Conservation (phyloP, 2,888 invertebrate genomes). For the Andrena hattorfiana region DNA sequence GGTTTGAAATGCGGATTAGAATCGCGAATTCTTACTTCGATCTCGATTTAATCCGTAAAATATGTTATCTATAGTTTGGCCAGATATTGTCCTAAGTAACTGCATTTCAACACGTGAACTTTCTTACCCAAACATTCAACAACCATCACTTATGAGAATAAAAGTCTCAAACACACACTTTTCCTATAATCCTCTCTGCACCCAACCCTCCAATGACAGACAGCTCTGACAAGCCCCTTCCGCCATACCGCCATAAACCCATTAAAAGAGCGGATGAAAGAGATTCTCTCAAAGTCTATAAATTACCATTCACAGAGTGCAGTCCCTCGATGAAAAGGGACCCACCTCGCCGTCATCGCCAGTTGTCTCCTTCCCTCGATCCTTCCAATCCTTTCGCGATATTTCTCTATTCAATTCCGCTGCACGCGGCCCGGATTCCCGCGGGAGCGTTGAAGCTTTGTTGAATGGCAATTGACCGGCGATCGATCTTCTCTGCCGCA, state of each 20-base stretch:
- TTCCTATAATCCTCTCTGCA: background rate
- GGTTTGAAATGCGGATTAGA: too few species aligned
- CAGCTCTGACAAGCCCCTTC: background rate
- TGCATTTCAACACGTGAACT: too few species aligned
- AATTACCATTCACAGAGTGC: background rate
- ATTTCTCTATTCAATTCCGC: conserved; percentile 8
- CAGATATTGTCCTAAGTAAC: too few species aligned
- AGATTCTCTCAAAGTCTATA: background rate
- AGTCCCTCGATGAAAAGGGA: background rate
- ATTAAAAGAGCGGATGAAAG: background rate
- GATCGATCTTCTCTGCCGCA: conserved; percentile 80
- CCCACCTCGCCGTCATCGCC: background rate
- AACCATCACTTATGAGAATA: too few species aligned
- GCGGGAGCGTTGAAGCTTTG: background rate
- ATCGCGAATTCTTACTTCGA: too few species aligned
- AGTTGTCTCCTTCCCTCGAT: background rate
- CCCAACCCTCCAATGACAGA: background rate
- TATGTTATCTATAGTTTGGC: too few species aligned
- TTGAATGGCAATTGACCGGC: conserved; percentile 29
- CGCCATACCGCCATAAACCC: background rate
- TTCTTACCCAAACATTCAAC: too few species aligned
- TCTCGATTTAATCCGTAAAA: too few species aligned
- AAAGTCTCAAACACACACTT: too few species aligned
- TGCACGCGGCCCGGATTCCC: conserved; percentile 15
- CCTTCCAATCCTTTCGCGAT: background rate